Conservation (phyloP, 2,113 vertebrate genomes). For the Hucho hucho region DNA sequence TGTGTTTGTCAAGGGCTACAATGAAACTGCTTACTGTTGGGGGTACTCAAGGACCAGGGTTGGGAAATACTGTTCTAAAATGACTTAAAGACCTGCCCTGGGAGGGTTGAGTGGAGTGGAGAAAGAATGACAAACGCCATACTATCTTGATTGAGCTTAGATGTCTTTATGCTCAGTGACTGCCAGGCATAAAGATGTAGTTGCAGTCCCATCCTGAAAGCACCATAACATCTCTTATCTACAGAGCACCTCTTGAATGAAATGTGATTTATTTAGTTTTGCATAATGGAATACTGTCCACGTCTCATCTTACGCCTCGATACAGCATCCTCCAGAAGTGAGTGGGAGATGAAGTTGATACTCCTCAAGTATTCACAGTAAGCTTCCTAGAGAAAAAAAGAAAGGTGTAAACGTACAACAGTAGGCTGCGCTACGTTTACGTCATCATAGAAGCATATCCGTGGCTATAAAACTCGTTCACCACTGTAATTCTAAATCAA, state of each 20-base stretch:
- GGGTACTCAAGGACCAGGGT: too few species aligned
- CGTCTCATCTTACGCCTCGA: slow-evolving; percentile 68
- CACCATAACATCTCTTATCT: not conserved
- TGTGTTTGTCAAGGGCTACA: too few species aligned
- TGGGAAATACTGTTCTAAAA: too few species aligned
- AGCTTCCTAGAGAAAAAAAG: slow-evolving; percentile 80
- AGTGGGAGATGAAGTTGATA: slow-evolving; percentile 84
- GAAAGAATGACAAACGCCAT: too few species aligned
- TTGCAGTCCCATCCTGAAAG: not conserved
- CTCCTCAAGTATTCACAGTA: slow-evolving; percentile 87
- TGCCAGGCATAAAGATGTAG: not conserved
- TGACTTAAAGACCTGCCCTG: too few species aligned
- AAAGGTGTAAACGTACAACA: not conserved
- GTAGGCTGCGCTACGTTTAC: not conserved
- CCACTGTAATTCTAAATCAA: too few species aligned
- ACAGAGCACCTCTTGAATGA: not conserved
- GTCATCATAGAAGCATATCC: not conserved
- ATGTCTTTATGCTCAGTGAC: not conserved
- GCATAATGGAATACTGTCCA: too few species aligned
- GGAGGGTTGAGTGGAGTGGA: too few species aligned
- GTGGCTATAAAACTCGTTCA: not conserved
- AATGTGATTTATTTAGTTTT: not conserved
- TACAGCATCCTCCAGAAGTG: slow-evolving; percentile 80
- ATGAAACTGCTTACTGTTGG: too few species aligned
- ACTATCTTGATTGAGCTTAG: not conserved